A percentile compares a stretch with the other conserved stretches of the same genome.
These are phyloP conservation scores for Abrostola tripartita DNA, from an alignment of 2,888 invertebrate genomes.

Conservation along the genomic window DNA sequence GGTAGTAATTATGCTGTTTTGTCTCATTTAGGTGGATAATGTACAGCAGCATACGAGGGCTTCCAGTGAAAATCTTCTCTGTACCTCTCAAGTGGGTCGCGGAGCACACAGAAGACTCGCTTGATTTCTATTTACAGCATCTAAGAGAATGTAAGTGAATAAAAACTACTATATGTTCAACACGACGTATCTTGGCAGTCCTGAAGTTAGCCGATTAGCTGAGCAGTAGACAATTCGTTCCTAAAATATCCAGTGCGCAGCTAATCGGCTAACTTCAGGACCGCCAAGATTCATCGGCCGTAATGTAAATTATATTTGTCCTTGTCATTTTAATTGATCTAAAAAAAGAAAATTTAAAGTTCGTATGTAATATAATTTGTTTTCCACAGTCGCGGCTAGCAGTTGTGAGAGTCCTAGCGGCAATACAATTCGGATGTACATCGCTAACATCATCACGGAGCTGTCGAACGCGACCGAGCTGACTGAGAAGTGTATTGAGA, in stretches of 20 bases:
- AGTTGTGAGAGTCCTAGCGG: conserved; percentile 76
- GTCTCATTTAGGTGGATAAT: conserved; percentile 77
- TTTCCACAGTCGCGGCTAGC: conserved; percentile 73
- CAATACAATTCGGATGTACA: conserved; percentile 71
- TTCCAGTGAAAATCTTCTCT: conserved; percentile 84
- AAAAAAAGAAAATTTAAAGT: too few relatives aligned
- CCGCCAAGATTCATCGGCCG: too few relatives aligned
- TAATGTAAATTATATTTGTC: too few relatives aligned
- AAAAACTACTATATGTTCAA: background rate
- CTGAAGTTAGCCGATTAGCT: too few relatives aligned
- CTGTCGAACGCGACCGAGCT: conserved; percentile 69
- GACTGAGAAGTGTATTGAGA: conserved; percentile 71
- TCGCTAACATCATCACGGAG: conserved; percentile 71
- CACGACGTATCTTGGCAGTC: too few relatives aligned
- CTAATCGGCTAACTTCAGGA: too few relatives aligned
- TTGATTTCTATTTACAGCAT: conserved; percentile 89
- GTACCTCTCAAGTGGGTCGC: conserved; percentile 86
- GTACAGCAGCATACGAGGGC: conserved; percentile 84
- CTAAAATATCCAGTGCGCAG: too few relatives aligned
- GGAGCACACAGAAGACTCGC: conserved; percentile 78
- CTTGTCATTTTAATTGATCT: too few relatives aligned
- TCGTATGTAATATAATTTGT: background rate
- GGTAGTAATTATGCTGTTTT: background rate
- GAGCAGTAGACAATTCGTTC: too few relatives aligned
- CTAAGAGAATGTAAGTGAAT: conserved; percentile 89